Base-by-base conservation (phyloP, 2,113 vertebrate genomes). In the Cephalophus harveyi region DNA sequence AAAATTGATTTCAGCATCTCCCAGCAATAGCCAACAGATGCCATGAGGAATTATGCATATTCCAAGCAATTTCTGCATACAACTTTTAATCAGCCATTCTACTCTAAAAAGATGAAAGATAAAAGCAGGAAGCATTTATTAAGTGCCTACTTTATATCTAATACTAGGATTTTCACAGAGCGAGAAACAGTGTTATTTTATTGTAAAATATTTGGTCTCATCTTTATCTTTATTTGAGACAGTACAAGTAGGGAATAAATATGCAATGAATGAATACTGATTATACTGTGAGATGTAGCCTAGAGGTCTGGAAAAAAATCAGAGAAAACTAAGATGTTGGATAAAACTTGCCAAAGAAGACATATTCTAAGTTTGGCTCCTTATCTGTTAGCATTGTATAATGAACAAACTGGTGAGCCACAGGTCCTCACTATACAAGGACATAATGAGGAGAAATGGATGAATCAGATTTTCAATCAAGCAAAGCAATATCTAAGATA, bases 21-120 rank as follows among this genome's bases (percentile, higher is more conserved):
- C 30, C 46, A 89, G 92, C 79, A 95, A 86, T 50, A 82, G 43
- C 79, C 88, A 96, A 86, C 91, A 93, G 92, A 89, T 95, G 17
- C 52, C 40, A 3, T 74, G 88, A 97, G 28, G 92, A 96, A 92
- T 89, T 96, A 78, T 81, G 71, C 55, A 50, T 86, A 91, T 84
- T 92, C 89, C 13, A 62, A 57, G 79, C 62, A 95, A 87, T 96
- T 95, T 74, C 89, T 76, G 9, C 14, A 67, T 96, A 82, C 89
- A 92, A 84, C 62, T n/a, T 97, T 97, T 93, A 92, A 96, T 92
- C 94, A 97, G 89, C 30, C 84, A 87, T 94, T 89, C 71, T 89
- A 91, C 23, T 95, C 74, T 91, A 74, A 96, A 93, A 43, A 76
- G 11, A 76, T 43, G 40, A 76, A 97, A 85, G 59, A 93, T 87